Percentiles rank a stretch among this genome's conserved stretches.
These are phyloP conservation scores for Neodiprion virginianus DNA, from an alignment of 1,140 invertebrate genomes.

Conservation along the genomic window DNA sequence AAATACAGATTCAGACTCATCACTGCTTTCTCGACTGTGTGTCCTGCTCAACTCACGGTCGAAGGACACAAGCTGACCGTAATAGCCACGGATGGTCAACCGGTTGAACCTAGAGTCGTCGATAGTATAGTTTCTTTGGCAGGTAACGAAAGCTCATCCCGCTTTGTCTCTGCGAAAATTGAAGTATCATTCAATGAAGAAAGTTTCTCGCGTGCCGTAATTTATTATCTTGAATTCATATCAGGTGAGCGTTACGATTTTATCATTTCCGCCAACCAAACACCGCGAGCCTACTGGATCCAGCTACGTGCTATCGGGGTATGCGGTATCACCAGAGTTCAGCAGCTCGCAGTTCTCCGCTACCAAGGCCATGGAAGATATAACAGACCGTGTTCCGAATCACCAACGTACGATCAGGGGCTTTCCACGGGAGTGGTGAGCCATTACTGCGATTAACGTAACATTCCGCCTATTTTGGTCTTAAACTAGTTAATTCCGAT, in stretches of 20 bases:
- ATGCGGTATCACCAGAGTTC: slow-evolving; percentile 49
- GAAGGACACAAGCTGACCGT: slow-evolving; percentile 60
- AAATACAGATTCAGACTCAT: neutral
- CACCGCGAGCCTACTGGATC: slow-evolving; percentile 60
- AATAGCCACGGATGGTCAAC: slow-evolving; percentile 60
- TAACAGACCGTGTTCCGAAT: slow-evolving; percentile 1
- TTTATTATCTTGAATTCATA: slow-evolving; percentile 34
- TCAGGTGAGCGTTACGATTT: slow-evolving; percentile 66
- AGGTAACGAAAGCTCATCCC: neutral
- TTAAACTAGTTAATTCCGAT: neutral
- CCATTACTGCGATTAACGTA: neutral
- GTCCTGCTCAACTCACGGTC: slow-evolving; percentile 60
- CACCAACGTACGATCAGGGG: slow-evolving; percentile 14
- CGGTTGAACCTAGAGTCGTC: slow-evolving; percentile 59
- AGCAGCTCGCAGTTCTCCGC: slow-evolving; percentile 58
- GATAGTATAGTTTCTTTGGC: slow-evolving; percentile 32
- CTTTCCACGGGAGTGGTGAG: slow-evolving; percentile 24
- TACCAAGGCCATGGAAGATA: slow-evolving; percentile 48
- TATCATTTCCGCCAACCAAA: slow-evolving; percentile 55
- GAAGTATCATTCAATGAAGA: neutral
- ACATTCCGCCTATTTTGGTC: neutral
- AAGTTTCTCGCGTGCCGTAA: neutral
- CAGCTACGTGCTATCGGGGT: slow-evolving; percentile 54
- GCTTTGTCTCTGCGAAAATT: slow-evolving; percentile 9
- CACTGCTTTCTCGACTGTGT: slow-evolving; percentile 23